Base-by-base conservation (phyloP, 2,113 vertebrate species). In the Paramisgurnus dabryanus region DNA sequence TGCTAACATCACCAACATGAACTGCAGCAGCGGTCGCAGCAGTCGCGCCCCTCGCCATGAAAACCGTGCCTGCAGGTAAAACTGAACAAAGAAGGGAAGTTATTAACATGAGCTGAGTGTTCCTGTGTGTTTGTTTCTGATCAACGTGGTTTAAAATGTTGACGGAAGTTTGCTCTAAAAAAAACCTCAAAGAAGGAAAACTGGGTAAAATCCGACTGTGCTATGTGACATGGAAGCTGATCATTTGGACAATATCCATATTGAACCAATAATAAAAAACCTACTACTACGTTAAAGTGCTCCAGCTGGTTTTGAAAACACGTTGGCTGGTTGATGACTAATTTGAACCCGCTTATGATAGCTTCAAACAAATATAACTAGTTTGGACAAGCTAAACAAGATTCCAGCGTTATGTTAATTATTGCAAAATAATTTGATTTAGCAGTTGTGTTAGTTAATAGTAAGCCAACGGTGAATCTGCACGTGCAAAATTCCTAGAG, bases 21-120 rank as follows among this genome's bases (percentile, higher is more conserved):
- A 94, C 89, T 95, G 94, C 39, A 93, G 65, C 7, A 94, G 82
- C 0, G 93, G 93, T 0, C 91, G 86, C 74, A 94, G 72, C 49
- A 94, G 87, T 4, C 92, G 88, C 7, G 94, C 91, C 17, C 94
- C 93, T 47, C 84, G 88, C 93, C 94, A 95, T 0, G 90, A 92
- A 66, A 94, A 83, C 45, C 92, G 84, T 0, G 94, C 93, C 87
- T 95, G 94, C 85, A 94, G 80, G 79, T 94, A 94, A 82, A 96
- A 93, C 94, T 95, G 84, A 15, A 47, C 11, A 69, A 49, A 50
- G 5, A 64, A 34, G 11, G 47, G 22, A 47, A 71, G 76, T 58
- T 63, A 66, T 76, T 65, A 41, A 77, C 27, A 47, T 1, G 41
- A 45, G 9, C 41, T 66, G 47, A 39, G 2, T n/a, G 12, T 34